Conservation (phyloP, 2,888 invertebrate species). For the Kryphioiulus occultus region DNA sequence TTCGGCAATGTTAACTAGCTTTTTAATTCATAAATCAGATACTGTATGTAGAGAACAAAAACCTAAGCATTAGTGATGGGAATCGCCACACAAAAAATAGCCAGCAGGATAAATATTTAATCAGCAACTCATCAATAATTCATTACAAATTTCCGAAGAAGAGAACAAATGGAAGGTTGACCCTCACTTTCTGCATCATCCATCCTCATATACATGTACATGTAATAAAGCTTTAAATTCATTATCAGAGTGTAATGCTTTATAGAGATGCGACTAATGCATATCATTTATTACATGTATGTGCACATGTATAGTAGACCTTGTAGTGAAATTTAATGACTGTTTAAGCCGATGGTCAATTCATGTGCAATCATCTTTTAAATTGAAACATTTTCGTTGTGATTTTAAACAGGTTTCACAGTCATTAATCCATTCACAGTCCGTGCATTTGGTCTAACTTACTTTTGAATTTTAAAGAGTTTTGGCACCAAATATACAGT, state of each 20-base stretch:
- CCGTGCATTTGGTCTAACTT: too few relatives aligned
- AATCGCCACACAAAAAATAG: background rate
- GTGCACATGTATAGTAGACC: too few relatives aligned
- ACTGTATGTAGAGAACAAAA: background rate
- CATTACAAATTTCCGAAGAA: background rate
- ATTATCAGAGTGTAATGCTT: background rate
- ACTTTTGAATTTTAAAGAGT: background rate
- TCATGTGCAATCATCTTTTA: too few relatives aligned
- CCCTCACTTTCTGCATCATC: background rate
- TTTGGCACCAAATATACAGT: background rate
- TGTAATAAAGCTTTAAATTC: background rate
- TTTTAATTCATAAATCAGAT: slow-evolving; percentile 30
- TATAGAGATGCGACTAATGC: background rate
- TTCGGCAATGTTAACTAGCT: background rate
- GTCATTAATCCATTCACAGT: too few relatives aligned
- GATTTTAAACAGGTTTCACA: too few relatives aligned
- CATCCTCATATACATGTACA: background rate
- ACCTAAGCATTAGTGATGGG: background rate
- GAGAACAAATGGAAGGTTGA: background rate
- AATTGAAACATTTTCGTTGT: too few relatives aligned
- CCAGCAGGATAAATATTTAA: slow-evolving; percentile 39
- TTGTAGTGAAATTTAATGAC: too few relatives aligned
- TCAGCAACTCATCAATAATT: slow-evolving; percentile 36
- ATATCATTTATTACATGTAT: too few relatives aligned
- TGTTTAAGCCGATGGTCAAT: too few relatives aligned